Conservation (phyloP, 2,888 invertebrate genomes). For the Noctua pronuba region DNA sequence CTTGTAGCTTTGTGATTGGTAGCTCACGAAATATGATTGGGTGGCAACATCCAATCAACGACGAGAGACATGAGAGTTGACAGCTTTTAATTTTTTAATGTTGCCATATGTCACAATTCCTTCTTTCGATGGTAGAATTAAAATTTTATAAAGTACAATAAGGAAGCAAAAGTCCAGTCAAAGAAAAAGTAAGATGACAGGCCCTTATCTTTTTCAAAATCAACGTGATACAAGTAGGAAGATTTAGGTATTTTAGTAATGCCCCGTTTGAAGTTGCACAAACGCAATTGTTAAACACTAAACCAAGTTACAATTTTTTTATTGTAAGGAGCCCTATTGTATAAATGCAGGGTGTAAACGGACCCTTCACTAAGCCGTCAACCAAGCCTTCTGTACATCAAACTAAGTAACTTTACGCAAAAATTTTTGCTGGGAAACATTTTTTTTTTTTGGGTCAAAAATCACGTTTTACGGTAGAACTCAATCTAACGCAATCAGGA, state of each 20-base stretch:
- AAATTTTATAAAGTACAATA: background rate
- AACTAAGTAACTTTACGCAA: no score
- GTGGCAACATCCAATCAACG: constrained; percentile 70
- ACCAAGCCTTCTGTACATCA: no score
- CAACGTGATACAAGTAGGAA: background rate
- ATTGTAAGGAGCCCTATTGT: background rate
- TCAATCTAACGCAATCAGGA: no score
- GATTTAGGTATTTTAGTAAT: background rate
- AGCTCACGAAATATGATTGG: constrained; percentile 58
- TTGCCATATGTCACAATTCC: constrained; percentile 49
- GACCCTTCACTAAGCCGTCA: no score
- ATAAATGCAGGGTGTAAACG: no score
- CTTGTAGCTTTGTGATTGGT: constrained; percentile 83
- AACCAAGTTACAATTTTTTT: background rate
- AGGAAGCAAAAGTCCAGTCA: background rate
- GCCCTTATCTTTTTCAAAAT: background rate
- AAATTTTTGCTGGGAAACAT: no score
- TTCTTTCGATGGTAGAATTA: constrained; percentile 41
- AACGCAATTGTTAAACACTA: background rate
- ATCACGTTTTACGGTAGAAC: no score
- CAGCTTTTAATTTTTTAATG: constrained; percentile 49
- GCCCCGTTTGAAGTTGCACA: background rate
- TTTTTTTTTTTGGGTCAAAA: no score
- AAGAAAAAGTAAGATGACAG: background rate
- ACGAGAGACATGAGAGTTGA: constrained; percentile 57